These are phyloP conservation scores for Gyrodactylus salaris DNA, from an alignment of 1,140 invertebrate species.

Conservation along the genomic window DNA sequence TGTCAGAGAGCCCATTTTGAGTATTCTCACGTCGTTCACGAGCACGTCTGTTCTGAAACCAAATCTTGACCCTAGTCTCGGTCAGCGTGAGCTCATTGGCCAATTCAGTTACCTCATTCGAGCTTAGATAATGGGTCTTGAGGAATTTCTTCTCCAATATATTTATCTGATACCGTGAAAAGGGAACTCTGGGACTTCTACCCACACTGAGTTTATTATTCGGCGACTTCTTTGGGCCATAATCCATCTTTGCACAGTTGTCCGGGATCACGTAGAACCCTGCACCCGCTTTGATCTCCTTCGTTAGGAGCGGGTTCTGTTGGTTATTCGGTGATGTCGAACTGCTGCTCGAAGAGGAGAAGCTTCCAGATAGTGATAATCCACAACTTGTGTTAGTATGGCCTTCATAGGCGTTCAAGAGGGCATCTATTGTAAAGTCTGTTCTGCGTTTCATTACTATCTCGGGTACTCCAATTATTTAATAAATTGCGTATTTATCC, in stretches of 20 bases:
- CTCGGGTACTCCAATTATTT: no score
- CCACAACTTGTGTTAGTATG: background rate
- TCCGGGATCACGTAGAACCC: no score
- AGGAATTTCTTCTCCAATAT: constrained; percentile 24
- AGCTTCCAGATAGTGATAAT: background rate
- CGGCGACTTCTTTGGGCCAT: no score
- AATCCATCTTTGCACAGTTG: no score
- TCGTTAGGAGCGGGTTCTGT: constrained; percentile 11
- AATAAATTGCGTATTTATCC: no score
- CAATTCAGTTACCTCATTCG: constrained; percentile 22
- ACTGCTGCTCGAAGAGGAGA: background rate
- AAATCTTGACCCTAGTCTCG: constrained; percentile 31
- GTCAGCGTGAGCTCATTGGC: constrained; percentile 22
- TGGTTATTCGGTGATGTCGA: background rate
- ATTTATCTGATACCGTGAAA: constrained; percentile 23
- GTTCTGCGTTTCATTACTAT: background rate
- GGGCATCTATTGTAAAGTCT: background rate
- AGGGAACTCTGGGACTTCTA: constrained; percentile 26
- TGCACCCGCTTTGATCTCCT: no score
- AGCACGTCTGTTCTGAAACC: constrained; percentile 37
- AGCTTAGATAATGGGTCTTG: constrained; percentile 23
- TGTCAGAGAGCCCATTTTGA: background rate
- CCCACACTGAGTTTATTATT: no score
- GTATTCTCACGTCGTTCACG: constrained; percentile 28
- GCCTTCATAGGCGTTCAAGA: background rate